Percentiles rank a stretch among this genome's conserved stretches.
Evolutionary conservation across 2,797 vertebrate species (phyloP).

Genomic region (Phrynocephalus forsythii): DNA sequence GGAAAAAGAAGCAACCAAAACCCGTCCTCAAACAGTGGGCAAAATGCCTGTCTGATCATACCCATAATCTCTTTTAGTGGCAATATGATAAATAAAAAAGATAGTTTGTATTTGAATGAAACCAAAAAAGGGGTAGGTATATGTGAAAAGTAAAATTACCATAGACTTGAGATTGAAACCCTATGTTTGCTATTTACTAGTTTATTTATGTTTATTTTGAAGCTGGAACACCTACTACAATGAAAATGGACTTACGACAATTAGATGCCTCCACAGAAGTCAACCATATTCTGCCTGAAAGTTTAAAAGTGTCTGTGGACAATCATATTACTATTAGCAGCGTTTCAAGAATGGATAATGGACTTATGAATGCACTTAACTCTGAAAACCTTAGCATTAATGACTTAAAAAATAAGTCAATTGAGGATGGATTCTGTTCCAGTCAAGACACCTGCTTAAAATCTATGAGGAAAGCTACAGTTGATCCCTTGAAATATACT

Average conservation of each 20-base stretch:
- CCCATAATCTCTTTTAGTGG: too few relatives aligned
- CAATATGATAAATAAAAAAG: neutral
- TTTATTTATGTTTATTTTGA: conserved; percentile 39
- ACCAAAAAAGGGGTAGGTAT: neutral
- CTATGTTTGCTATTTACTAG: neutral
- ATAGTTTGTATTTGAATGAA: neutral
- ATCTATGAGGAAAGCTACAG: conserved; percentile 36
- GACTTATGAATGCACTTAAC: conserved; percentile 38
- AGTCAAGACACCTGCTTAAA: conserved; percentile 51
- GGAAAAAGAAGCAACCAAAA: too few relatives aligned
- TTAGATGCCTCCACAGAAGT: neutral
- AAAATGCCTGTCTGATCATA: too few relatives aligned
- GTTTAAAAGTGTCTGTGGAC: conserved; percentile 45
- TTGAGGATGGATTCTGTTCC: conserved; percentile 35
- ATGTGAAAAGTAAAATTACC: neutral
- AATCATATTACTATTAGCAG: conserved; percentile 50
- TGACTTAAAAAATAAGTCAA: neutral
- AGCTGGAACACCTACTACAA: conserved; percentile 33
- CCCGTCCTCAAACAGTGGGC: too few relatives aligned
- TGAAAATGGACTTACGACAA: conserved; percentile 29
- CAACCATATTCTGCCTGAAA: neutral
- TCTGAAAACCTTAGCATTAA: conserved; percentile 29
- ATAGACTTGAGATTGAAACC: neutral
- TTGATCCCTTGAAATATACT: conserved; percentile 48
- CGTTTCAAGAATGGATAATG: conserved; percentile 48